Evolutionary conservation across 2,113 vertebrate genomes (phyloP).

Genomic region (Gallinago jamesoni): DNA sequence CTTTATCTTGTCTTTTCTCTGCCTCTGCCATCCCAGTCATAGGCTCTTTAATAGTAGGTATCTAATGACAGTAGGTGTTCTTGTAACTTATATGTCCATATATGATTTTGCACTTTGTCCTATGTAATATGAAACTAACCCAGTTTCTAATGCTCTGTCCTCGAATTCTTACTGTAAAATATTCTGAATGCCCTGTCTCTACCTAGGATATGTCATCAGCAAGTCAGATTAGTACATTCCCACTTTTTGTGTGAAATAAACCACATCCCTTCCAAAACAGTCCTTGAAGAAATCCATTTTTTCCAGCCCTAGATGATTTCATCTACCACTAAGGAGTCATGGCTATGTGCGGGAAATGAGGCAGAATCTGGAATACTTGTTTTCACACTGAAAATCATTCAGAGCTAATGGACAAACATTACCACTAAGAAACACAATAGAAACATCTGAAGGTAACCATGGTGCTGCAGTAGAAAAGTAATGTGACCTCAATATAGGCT

Average conservation of each 20-base stretch:
- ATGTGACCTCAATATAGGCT: neutral
- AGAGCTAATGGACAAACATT: neutral
- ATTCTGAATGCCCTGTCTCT: neutral
- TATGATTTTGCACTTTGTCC: neutral
- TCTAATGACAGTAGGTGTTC: neutral
- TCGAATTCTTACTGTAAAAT: neutral
- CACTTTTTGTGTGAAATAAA: neutral
- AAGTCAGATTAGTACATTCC: neutral
- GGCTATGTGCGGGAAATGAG: neutral
- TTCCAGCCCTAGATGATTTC: neutral
- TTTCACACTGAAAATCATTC: neutral
- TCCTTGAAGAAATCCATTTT: neutral
- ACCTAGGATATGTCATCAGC: neutral
- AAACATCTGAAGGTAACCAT: neutral
- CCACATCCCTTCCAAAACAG: neutral
- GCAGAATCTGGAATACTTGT: neutral
- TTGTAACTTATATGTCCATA: neutral
- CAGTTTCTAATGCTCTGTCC: neutral
- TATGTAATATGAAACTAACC: neutral
- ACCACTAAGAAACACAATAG: neutral
- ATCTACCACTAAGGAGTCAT: neutral
- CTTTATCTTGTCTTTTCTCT: neutral
- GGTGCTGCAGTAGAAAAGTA: neutral
- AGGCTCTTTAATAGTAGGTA: neutral
- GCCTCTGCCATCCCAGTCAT: neutral